These are phyloP conservation scores for Oceanodroma leucorhoa DNA, from an alignment of 2,797 vertebrate species.

Conservation along the genomic window DNA sequence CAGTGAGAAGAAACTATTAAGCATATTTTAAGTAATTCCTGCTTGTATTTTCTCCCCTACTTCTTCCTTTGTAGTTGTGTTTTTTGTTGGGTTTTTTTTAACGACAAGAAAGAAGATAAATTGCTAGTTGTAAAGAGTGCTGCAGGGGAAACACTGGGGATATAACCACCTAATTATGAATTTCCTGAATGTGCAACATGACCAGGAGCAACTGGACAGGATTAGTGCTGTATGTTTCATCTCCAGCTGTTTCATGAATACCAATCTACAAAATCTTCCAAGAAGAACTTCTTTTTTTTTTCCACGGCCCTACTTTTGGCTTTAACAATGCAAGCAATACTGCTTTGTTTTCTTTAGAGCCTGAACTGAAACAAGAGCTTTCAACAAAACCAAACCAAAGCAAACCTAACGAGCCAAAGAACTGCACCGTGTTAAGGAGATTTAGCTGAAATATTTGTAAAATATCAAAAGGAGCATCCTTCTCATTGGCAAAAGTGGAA, in stretches of 20 bases:
- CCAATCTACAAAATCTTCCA: slow-evolving; percentile 58
- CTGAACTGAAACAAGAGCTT: slow-evolving; percentile 49
- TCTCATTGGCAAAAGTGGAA: background rate
- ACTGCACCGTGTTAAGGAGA: background rate
- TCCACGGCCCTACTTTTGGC: slow-evolving; percentile 42
- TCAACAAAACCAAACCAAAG: slow-evolving; percentile 40
- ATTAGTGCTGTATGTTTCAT: slow-evolving; percentile 65
- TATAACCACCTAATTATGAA: slow-evolving; percentile 75
- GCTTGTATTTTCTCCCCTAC: slow-evolving; percentile 3
- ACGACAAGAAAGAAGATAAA: slow-evolving; percentile 58
- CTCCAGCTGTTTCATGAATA: slow-evolving; percentile 73
- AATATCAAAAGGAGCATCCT: slow-evolving; percentile 37
- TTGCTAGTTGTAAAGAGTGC: slow-evolving; percentile 52
- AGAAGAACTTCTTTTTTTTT: slow-evolving; percentile 25
- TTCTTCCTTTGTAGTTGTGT: background rate
- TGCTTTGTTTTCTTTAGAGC: slow-evolving; percentile 33
- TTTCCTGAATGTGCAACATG: slow-evolving; percentile 76
- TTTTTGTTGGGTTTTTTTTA: background rate
- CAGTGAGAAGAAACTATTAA: background rate
- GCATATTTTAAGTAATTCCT: background rate
- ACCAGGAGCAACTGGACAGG: slow-evolving; percentile 72
- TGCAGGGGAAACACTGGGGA: slow-evolving; percentile 65
- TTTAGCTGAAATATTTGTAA: background rate
- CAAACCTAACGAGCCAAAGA: background rate
- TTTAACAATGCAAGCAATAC: slow-evolving; percentile 52